phyloP scores from a whole-genome alignment of 1,140 invertebrate species.

The Argopecten irradians region DNA sequence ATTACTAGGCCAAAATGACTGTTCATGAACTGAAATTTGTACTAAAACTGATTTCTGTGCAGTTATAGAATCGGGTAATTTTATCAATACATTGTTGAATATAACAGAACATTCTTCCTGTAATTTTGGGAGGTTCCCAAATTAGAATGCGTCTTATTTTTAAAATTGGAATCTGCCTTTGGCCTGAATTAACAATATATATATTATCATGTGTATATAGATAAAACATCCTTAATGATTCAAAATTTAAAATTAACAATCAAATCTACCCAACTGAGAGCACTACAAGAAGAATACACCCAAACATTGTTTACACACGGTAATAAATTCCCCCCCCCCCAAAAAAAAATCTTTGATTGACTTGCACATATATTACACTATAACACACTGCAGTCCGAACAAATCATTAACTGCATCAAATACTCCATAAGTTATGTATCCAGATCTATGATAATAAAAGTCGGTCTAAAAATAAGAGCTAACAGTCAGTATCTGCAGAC shows the following conservation, averaged over 20 bases:
- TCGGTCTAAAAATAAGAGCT: neutral
- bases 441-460: neutral
- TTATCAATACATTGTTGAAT: no score
- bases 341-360: neutral
- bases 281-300: neutral
- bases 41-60: no score
- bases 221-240: neutral
- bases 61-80: no score
- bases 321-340: neutral
- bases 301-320: neutral
- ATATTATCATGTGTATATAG: neutral
- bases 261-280: neutral
- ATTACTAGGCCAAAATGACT: neutral
- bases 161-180: neutral
- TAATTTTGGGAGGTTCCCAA: neutral
- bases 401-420: neutral
- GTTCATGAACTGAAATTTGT: neutral
- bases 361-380: neutral
- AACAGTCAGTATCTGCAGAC: constrained; percentile 13
- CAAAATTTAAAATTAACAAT: neutral
- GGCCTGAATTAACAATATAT: neutral
- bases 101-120: no score
- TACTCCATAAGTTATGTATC: neutral
- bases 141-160: neutral
- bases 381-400: neutral